Evolutionary conservation across 2,113 vertebrate genomes (phyloP).

Genomic region (Ariopsis seemanni): DNA sequence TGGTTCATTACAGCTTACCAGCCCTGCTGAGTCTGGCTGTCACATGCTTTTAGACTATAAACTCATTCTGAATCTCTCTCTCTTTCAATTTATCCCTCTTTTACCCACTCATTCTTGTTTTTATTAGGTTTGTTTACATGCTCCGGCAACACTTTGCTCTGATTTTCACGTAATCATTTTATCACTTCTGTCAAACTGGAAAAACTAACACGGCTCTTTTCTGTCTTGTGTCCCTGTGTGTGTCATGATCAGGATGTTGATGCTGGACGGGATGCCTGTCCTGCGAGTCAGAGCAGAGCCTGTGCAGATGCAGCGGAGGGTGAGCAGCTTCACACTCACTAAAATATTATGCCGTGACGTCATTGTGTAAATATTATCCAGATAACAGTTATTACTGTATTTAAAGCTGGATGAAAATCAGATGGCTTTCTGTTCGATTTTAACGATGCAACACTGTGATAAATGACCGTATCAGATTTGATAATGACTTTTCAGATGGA

Average conservation of each 20-base stretch:
- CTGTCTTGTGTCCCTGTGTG: slow-evolving; percentile 9
- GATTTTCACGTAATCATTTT: neutral
- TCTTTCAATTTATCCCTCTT: neutral
- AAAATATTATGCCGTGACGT: neutral
- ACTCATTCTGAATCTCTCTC: neutral
- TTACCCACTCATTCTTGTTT: neutral
- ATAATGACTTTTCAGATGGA: neutral
- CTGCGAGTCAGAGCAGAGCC: slow-evolving; percentile 86
- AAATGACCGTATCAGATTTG: neutral
- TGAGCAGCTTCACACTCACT: slow-evolving; percentile 62
- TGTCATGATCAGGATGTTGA: slow-evolving; percentile 83
- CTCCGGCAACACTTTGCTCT: neutral
- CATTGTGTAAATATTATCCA: neutral
- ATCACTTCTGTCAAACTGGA: neutral
- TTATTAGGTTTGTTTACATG: neutral
- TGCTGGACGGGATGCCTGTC: slow-evolving; percentile 90
- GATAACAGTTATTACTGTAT: too few species aligned
- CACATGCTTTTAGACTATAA: slow-evolving; percentile 22
- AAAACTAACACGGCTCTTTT: neutral
- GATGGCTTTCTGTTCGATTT: neutral
- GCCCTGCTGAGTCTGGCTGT: slow-evolving; percentile 2
- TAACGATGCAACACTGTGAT: neutral
- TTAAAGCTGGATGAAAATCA: neutral
- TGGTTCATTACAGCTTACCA: slow-evolving; percentile 7
- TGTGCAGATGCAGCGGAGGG: slow-evolving; percentile 84